A percentile compares a stretch with the other conserved stretches of the same genome.
phyloP scores from a whole-genome alignment of 2,888 invertebrate species.

The Eudemis profundana region DNA sequence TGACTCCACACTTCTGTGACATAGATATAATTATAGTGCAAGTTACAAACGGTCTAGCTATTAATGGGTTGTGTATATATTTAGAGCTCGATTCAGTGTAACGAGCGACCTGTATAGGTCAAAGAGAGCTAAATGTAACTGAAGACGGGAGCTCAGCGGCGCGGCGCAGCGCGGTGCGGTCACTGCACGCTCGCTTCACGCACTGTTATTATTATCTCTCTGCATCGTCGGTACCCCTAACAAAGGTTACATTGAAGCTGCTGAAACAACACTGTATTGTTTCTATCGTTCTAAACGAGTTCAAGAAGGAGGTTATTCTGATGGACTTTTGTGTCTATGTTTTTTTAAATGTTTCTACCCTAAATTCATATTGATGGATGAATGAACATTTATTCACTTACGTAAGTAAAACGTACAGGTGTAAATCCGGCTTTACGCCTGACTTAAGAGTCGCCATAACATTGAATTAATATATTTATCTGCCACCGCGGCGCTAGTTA shows the following conservation, averaged over 20 bases:
- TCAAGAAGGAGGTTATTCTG: too few species aligned
- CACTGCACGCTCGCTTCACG: slow-evolving; percentile 11
- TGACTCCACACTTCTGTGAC: too few species aligned
- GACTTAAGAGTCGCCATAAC: too few species aligned
- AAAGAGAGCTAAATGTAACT: slow-evolving; percentile 2
- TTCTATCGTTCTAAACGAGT: background rate
- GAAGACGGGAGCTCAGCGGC: background rate
- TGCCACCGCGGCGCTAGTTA: too few species aligned
- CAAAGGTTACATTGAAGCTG: background rate
- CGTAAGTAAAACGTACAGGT: too few species aligned
- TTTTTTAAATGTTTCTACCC: too few species aligned
- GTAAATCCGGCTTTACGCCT: too few species aligned
- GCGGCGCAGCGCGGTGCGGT: slow-evolving; percentile 10
- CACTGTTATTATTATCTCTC: slow-evolving; percentile 14
- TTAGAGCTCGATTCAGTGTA: background rate
- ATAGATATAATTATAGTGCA: background rate
- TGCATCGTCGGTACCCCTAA: background rate
- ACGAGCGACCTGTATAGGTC: slow-evolving; percentile 5
- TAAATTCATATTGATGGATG: too few species aligned
- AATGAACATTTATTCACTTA: too few species aligned
- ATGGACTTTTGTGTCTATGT: too few species aligned
- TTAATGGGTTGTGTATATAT: slow-evolving; percentile 2
- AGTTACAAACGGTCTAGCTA: background rate
- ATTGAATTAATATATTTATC: too few species aligned
- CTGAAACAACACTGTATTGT: background rate